Evolutionary conservation across 2,888 invertebrate genomes (phyloP), one percentile per base, ranked within the genome.

Genomic region (Drosophila mettleri): DNA sequence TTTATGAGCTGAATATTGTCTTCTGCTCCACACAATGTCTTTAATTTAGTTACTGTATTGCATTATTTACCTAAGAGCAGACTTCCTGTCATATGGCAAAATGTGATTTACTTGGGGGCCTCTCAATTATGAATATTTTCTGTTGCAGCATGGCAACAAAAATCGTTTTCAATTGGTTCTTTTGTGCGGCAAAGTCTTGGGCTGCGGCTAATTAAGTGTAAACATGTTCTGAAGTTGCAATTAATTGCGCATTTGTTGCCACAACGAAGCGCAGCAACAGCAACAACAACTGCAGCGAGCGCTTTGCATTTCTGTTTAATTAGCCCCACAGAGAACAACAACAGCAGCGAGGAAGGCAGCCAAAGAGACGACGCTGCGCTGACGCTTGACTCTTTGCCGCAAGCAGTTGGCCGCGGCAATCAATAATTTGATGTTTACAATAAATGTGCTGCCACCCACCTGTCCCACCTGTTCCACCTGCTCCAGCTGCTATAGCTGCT

Each of bases 391-490:
- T 39, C 46, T 54, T 48, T 33, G 48, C 49, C 48, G 45, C 49
- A 36, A 71, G 54, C 54, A 22, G 51, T 62, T 59, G 33, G 49
- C 41, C 33, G 55, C 24, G 54, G 49, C 77, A 81, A 86, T 85
- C 86, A 88, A 88, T 88, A 86, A 74, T 80, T 86, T 69, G 48
- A 53, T 85, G 82, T 85, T 87, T 87, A 67, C 87, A 82, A 73
- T 75, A 75, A 77, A 78, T 71, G 59, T 62, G 63, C 27, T n/a
- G 4, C 22, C 39, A 4, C 38, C 33, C 10, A 10, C 18, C 18
- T 36, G 12, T 16, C 9, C 24, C 27, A 27, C 14, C 36, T n/a
- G n/a, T n/a, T n/a, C n/a, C n/a, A n/a, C n/a, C n/a, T n/a, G n/a
- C n/a, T n/a, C n/a, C n/a, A n/a, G n/a, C n/a, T n/a, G n/a, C n/a